Base-by-base conservation (phyloP, 2,797 vertebrate species). In the Protonibea diacanthus region DNA sequence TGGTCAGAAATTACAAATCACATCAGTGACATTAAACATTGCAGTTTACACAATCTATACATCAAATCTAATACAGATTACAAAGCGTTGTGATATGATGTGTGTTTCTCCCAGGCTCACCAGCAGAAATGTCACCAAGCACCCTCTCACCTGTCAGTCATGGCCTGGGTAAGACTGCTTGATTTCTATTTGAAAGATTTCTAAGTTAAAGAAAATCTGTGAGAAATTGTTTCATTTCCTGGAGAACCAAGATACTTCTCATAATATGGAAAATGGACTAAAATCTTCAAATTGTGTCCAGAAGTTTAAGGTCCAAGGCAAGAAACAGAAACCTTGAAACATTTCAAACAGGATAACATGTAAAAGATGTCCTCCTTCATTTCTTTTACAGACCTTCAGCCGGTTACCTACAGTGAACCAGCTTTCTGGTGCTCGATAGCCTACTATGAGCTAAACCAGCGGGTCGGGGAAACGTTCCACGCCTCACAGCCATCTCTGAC, bases 391-490 rank as follows among this genome's bases (percentile, higher is more conserved):
- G 98, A 99, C 89, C 95, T 99, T 72, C 98, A 99, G 86, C 98
- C 97, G 0, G 98, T 99, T 73, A 99, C 98, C 83, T 99, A 99
- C 87, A 99, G 97, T 1, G 98, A 99, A 87, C 98, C 98, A 60
- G 98, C 97, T 0, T 99, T 99, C 93, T 99, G 98, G 98, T 99
- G 98, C 93, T 99, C 98, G n/a, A 99, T 99, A 96, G 97, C 97
- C 2, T 99, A 99, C 93, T 99, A 99, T 9, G 98, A 99, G 91
- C 92, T 99, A 62, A 99, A 99, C 93, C 98, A 99, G 91, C 96
- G 98, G 79, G 98, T 99, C 21, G 98, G 98, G 62, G 98, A 99
- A 94, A 99, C 97, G 11, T 99, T 99, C 89, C 98, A 99, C 49
- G 98, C 98, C 3, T 99, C 98, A 0, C 98, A 99, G 81, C 98